A percentile compares a stretch with the other conserved stretches of the same genome.
Evolutionary conservation across 2,797 vertebrate genomes (phyloP).

Genomic region (Sciurus vulgaris): DNA sequence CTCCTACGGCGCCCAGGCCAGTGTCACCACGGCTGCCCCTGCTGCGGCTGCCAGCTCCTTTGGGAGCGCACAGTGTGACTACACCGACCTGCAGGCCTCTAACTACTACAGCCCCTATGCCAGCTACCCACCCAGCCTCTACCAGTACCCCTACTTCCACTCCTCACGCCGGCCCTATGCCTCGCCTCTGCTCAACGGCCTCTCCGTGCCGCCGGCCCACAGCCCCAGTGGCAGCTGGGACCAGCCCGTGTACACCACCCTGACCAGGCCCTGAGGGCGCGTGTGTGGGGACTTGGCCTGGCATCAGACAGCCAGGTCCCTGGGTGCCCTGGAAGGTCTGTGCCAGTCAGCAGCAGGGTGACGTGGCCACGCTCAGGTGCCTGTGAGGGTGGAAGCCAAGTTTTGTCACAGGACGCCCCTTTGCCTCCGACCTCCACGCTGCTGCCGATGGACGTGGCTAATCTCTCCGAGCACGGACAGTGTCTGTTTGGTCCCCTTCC

Average conservation of each 20-base stretch:
- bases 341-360: constrained; percentile 88
- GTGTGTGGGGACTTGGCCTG: neutral
- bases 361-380: constrained; percentile 90
- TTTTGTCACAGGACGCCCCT: constrained; percentile 35
- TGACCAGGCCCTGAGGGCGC: constrained; percentile 92
- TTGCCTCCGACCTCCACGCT: constrained; percentile 73
- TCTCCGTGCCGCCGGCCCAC: constrained; percentile 95
- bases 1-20: constrained; percentile 92
- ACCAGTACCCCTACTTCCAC: constrained; percentile 98
- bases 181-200: constrained; percentile 94
- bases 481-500: constrained; percentile 86
- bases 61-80: constrained; percentile 95
- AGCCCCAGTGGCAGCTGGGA: constrained; percentile 96
- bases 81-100: constrained; percentile 97
- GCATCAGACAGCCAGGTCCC: constrained; percentile 47
- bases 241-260: constrained; percentile 97
- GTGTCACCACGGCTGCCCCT: constrained; percentile 89
- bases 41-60: constrained; percentile 90
- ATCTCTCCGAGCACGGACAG: constrained; percentile 81
- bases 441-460: constrained; percentile 67
- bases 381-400: constrained; percentile 89
- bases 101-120: constrained; percentile 96
- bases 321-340: constrained; percentile 84
- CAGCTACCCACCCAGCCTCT: constrained; percentile 94
- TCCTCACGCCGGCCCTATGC: constrained; percentile 95